phyloP scores from a whole-genome alignment of 1,140 invertebrate genomes.

The Acromyrmex echinatior region DNA sequence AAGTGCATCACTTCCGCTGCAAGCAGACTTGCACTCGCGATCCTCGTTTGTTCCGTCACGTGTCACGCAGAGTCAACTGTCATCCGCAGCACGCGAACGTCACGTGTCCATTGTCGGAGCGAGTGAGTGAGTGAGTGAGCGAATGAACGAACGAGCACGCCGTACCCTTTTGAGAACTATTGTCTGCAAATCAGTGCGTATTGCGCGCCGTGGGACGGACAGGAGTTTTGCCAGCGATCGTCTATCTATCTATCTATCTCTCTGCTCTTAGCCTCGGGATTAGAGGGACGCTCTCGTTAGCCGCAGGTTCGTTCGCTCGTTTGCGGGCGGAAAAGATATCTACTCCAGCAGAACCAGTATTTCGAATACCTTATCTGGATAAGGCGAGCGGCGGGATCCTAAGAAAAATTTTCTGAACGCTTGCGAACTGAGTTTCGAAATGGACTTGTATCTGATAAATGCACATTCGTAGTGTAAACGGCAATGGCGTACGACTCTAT shows the following conservation, averaged over 20 bases:
- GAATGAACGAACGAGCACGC: background rate
- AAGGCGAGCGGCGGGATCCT: conserved; percentile 29
- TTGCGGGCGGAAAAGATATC: conserved; percentile 52
- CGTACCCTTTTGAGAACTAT: conserved; percentile 76
- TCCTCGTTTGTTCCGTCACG: conserved; percentile 76
- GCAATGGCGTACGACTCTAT: conserved; percentile 57
- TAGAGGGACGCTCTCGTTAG: conserved; percentile 67
- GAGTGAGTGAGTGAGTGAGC: conserved; percentile 26
- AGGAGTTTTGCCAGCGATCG: conserved; percentile 61
- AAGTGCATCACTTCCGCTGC: conserved; percentile 58
- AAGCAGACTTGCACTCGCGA: conserved; percentile 38
- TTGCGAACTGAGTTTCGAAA: conserved; percentile 53
- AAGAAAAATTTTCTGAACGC: conserved; percentile 46
- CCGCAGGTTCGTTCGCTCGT: conserved; percentile 50
- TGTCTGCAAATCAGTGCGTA: conserved; percentile 77
- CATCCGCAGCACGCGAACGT: conserved; percentile 74
- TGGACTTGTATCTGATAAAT: conserved; percentile 62
- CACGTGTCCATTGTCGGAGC: conserved; percentile 75
- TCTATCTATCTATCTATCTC: conserved; percentile 62
- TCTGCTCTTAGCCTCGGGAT: conserved; percentile 24
- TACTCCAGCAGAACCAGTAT: conserved; percentile 41
- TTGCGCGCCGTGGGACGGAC: conserved; percentile 63
- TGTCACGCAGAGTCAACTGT: conserved; percentile 75
- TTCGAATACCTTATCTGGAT: conserved; percentile 59
- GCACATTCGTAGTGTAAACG: conserved; percentile 55